Base-by-base conservation (phyloP, 2,797 vertebrate genomes). In the Merluccius polli region DNA sequence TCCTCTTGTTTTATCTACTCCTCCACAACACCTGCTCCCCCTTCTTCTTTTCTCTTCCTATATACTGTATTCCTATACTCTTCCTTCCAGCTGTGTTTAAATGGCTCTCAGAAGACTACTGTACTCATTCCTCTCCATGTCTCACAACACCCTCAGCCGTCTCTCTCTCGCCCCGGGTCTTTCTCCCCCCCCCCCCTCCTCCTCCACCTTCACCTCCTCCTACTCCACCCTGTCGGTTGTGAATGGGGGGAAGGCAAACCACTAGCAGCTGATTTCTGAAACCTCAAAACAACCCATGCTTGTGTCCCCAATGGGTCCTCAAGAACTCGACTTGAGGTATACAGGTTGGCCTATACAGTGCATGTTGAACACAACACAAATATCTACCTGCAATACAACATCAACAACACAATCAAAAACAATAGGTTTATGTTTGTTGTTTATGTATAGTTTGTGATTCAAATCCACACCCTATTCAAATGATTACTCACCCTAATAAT, bases 31-130 rank as follows among this genome's bases (percentile, higher is more conserved):
- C 18, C 59, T 27, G 15, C 59, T 27, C 59, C 59, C 24, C 24
- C 59, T 65, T 27, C 59, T 27, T 24, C 52, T 59, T 59, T 59
- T 24, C 59, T 65, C 59, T 27, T 63, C 12, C 12, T 4, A 65
- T 65, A 65, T 4, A n/a, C n/a, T n/a, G n/a, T n/a, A 65, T 65
- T 11, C 59, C 59, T 24, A 27, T 24, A 27, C 59, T 65, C 24
- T 65, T 27, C 59, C 59, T 65, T 65, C 59, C 59, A 65, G 59
- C 59, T 65, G 59, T 65, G 59, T 65, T 65, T 65, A 65, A 65
- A 65, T 65, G 59, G 59, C 59, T 65, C 59, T 65, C 59, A 65
- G 59, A 65, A 65, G 59, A 65, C 59, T 65, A 27, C 59, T 65
- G 24, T 65, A 65, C 24, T 65, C 59, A 59, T 35, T 13, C 52